Percentiles rank a stretch among this genome's conserved stretches.
phyloP scores from a whole-genome alignment of 2,113 vertebrate species.

The Vanacampus margaritifer region DNA sequence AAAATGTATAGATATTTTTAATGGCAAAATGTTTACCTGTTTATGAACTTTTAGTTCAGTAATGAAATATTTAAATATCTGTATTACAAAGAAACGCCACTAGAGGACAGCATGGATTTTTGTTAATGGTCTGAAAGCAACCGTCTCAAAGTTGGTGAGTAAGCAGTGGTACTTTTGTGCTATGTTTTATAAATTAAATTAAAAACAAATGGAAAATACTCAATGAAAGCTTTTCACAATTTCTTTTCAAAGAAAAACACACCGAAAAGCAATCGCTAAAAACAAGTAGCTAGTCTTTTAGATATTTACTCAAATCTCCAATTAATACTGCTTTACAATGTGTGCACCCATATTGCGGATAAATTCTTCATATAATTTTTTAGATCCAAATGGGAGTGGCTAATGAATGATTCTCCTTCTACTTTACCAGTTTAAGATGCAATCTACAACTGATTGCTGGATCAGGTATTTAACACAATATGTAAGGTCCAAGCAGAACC shows the following conservation, averaged over 20 bases:
- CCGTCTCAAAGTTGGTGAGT: neutral
- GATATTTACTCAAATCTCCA: too few species aligned
- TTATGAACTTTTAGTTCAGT: constrained; percentile 11
- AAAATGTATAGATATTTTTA: constrained; percentile 16
- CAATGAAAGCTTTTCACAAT: neutral
- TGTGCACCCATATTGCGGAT: too few species aligned
- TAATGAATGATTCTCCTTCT: too few species aligned
- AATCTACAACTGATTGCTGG: too few species aligned
- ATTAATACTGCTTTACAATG: too few species aligned
- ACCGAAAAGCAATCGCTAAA: neutral
- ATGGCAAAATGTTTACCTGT: constrained; percentile 15
- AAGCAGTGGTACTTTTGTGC: neutral
- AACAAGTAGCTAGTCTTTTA: neutral
- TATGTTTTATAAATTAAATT: neutral
- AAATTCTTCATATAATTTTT: too few species aligned
- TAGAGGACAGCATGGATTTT: constrained; percentile 23
- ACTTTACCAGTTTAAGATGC: too few species aligned
- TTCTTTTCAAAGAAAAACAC: neutral
- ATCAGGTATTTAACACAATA: too few species aligned
- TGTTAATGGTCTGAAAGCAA: neutral
- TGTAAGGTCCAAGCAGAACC: too few species aligned
- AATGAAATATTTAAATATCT: too few species aligned
- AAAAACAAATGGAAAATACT: constrained; percentile 1
- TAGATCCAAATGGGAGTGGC: too few species aligned
- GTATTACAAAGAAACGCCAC: constrained; percentile 8